Conservation (phyloP, 2,888 invertebrate genomes). For the Capitulum mitella region DNA sequence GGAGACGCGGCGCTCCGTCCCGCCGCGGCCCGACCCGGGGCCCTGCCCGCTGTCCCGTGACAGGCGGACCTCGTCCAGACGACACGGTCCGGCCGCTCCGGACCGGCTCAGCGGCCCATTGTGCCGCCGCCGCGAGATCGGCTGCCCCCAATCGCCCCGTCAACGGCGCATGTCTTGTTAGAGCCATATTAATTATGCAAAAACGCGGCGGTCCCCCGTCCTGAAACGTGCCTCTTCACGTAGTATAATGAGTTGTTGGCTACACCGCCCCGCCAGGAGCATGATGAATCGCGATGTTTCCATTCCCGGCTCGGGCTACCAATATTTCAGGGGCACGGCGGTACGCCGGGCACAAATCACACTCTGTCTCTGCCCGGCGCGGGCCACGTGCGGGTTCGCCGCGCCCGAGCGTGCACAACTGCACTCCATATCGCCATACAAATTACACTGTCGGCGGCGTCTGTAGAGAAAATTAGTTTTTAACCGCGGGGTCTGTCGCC, state of each 20-base stretch:
- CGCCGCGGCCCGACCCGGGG: too few relatives aligned
- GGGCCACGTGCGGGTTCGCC: not conserved
- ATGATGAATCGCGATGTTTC: slow-evolving; percentile 23
- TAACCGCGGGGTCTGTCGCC: not conserved
- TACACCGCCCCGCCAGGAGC: not conserved
- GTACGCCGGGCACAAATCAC: not conserved
- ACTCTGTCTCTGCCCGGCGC: not conserved
- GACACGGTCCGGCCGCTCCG: too few relatives aligned
- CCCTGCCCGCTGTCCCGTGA: too few relatives aligned
- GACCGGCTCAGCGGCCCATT: too few relatives aligned
- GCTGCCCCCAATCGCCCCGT: not conserved
- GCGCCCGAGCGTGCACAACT: not conserved
- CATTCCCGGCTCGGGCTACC: not conserved
- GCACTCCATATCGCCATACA: not conserved
- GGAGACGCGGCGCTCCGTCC: too few relatives aligned
- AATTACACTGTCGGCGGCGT: not conserved
- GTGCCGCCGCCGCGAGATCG: too few relatives aligned
- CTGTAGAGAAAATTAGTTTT: not conserved
- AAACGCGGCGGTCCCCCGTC: slow-evolving; percentile 17
- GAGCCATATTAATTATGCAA: slow-evolving; percentile 24
- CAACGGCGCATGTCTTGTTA: slow-evolving; percentile 3
- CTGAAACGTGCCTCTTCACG: slow-evolving; percentile 19
- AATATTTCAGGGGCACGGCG: not conserved
- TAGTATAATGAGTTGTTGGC: slow-evolving; percentile 20
- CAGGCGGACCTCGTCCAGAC: too few relatives aligned